Conservation (phyloP, 2,888 invertebrate genomes). For the Branchellion lobata region DNA sequence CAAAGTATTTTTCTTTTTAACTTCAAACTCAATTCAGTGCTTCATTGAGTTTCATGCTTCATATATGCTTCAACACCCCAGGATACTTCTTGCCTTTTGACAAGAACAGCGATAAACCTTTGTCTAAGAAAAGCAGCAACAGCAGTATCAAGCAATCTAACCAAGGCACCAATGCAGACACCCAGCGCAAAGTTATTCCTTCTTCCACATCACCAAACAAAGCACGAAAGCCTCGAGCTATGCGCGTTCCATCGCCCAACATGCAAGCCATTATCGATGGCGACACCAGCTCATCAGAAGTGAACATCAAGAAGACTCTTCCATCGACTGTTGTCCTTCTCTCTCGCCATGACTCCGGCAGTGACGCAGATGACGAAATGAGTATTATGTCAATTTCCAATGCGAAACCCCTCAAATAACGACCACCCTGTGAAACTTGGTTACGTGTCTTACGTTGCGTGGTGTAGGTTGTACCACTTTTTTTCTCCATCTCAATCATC, state of each 20-base stretch:
- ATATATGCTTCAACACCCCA: no score
- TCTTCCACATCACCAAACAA: not conserved
- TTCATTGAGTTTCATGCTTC: no score
- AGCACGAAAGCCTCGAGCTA: not conserved
- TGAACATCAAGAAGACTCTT: not conserved
- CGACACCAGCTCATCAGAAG: not conserved
- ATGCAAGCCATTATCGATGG: not conserved
- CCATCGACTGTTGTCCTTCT: not conserved
- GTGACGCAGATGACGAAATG: constrained; percentile 31
- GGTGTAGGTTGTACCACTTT: no score
- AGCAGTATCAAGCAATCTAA: no score
- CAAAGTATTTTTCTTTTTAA: not conserved
- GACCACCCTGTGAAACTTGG: no score
- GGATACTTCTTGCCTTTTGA: not conserved
- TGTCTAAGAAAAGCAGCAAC: no score
- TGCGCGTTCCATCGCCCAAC: not conserved
- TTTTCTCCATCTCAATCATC: no score
- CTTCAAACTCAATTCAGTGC: not conserved
- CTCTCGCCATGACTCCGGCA: constrained; percentile 16
- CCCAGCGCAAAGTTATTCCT: not conserved
- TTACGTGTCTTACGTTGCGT: no score
- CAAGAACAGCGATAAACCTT: no score
- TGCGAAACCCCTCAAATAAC: no score
- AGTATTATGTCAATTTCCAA: not conserved
- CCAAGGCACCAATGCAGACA: not conserved